A percentile compares a stretch with the other conserved stretches of the same genome.
Conservation (phyloP, 2,797 vertebrate genomes). For the Muscicapa striata region DNA sequence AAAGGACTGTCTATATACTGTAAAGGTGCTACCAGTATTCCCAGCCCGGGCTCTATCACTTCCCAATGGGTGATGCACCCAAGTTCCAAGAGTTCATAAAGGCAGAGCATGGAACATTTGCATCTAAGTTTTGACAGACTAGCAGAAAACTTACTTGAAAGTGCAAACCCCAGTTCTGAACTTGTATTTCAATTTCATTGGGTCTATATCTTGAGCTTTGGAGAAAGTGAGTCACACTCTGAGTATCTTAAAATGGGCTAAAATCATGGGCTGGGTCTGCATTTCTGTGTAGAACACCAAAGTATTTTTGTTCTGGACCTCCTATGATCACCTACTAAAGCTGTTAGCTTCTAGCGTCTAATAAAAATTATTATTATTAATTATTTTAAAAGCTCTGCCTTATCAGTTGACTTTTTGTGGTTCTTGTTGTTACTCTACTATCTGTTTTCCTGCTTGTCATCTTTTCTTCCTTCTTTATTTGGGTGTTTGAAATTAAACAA, state of each 20-base stretch:
- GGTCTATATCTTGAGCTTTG: background rate
- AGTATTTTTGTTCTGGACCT: background rate
- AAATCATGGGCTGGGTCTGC: background rate
- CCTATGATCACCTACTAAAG: background rate
- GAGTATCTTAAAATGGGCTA: background rate
- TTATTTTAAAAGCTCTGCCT: background rate
- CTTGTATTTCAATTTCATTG: background rate
- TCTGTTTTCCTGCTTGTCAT: constrained; percentile 30
- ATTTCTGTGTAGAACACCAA: background rate
- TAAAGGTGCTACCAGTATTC: background rate
- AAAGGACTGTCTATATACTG: background rate
- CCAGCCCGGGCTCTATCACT: background rate
- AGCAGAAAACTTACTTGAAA: background rate
- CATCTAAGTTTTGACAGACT: background rate
- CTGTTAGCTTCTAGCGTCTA: background rate
- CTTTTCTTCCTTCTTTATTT: constrained; percentile 2
- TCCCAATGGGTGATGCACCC: background rate
- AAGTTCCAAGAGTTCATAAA: background rate
- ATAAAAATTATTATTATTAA: background rate
- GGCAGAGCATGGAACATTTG: background rate
- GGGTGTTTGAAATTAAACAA: constrained; percentile 28
- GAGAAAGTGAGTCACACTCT: background rate
- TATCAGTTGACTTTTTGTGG: background rate
- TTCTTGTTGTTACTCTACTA: background rate
- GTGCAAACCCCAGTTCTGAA: background rate